These are phyloP conservation scores for Phaedon cochleariae DNA, from an alignment of 2,888 invertebrate species.

Conservation along the genomic window DNA sequence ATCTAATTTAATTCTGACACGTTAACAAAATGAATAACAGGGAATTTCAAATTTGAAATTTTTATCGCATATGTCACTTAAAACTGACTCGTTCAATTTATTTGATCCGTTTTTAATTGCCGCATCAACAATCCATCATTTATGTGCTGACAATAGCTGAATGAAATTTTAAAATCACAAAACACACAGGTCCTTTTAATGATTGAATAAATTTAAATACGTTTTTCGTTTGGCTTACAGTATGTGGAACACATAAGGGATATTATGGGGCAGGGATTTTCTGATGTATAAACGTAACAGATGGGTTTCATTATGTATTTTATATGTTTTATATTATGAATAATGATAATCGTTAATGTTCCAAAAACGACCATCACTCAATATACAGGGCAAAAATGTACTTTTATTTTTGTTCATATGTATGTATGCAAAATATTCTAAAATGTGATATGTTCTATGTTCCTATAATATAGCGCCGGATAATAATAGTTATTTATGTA, in stretches of 20 bases:
- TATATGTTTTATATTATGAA: too few relatives aligned
- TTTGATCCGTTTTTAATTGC: slow-evolving; percentile 45
- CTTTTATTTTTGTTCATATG: too few relatives aligned
- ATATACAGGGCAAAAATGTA: too few relatives aligned
- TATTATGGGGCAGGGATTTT: not conserved
- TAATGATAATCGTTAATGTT: too few relatives aligned
- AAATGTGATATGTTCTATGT: too few relatives aligned
- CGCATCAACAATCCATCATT: slow-evolving; percentile 44
- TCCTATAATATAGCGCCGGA: too few relatives aligned
- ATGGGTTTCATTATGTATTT: slow-evolving; percentile 10
- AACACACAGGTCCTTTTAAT: slow-evolving; percentile 39
- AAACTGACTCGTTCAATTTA: slow-evolving; percentile 24
- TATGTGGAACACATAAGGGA: not conserved
- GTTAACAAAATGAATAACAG: not conserved
- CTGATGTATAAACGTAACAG: slow-evolving; percentile 2
- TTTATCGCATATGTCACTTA: slow-evolving; percentile 14
- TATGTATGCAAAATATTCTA: too few relatives aligned
- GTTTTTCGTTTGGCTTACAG: not conserved
- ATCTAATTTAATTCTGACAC: not conserved
- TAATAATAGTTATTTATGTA: too few relatives aligned
- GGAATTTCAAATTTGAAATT: slow-evolving; percentile 15
- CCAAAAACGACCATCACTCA: too few relatives aligned
- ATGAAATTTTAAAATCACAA: slow-evolving; percentile 43
- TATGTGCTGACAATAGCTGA: slow-evolving; percentile 41
- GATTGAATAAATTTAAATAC: slow-evolving; percentile 44